Percentiles rank a stretch among this genome's conserved stretches.
Evolutionary conservation across 2,888 invertebrate species (phyloP).

Genomic region (Diogma glabrata): DNA sequence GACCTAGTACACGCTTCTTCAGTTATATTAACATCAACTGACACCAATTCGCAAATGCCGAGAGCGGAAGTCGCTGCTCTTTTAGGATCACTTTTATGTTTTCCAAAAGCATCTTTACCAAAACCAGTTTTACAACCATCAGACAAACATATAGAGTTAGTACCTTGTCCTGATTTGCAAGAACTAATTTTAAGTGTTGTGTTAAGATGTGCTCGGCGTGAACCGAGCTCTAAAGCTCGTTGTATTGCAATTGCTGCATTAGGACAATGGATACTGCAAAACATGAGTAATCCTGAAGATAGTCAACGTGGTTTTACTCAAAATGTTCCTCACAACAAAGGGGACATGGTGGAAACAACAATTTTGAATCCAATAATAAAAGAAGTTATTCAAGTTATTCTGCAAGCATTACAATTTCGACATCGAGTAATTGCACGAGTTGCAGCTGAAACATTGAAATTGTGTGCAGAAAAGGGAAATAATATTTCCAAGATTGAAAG

Average conservation of each 20-base stretch:
- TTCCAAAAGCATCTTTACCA: slow-evolving; percentile 54
- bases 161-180: slow-evolving; percentile 36
- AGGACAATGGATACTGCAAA: slow-evolving; percentile 42
- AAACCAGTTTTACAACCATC: slow-evolving; percentile 45
- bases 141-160: slow-evolving; percentile 36
- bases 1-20: slow-evolving; percentile 88
- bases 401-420: slow-evolving; percentile 36
- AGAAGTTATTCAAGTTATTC: slow-evolving; percentile 34
- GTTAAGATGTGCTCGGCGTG: slow-evolving; percentile 74
- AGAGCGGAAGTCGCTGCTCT: slow-evolving; percentile 84
- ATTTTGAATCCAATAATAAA: slow-evolving; percentile 28
- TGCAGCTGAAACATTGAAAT: slow-evolving; percentile 32
- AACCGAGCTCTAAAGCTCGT: slow-evolving; percentile 77
- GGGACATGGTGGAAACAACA: not conserved
- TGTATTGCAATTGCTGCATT: slow-evolving; percentile 82
- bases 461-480: slow-evolving; percentile 32
- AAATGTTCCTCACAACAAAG: slow-evolving; percentile 24
- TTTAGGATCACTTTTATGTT: slow-evolving; percentile 72
- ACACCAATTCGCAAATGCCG: slow-evolving; percentile 62
- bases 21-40: slow-evolving; percentile 69
- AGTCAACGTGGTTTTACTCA: slow-evolving; percentile 24
- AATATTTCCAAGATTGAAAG: slow-evolving; percentile 31
- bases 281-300: slow-evolving; percentile 25
- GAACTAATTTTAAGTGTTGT: slow-evolving; percentile 82
- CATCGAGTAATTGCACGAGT: slow-evolving; percentile 34